Conservation (phyloP, 53 echinoderm and acorn worm species). For the Luidia sarsii region DNA sequence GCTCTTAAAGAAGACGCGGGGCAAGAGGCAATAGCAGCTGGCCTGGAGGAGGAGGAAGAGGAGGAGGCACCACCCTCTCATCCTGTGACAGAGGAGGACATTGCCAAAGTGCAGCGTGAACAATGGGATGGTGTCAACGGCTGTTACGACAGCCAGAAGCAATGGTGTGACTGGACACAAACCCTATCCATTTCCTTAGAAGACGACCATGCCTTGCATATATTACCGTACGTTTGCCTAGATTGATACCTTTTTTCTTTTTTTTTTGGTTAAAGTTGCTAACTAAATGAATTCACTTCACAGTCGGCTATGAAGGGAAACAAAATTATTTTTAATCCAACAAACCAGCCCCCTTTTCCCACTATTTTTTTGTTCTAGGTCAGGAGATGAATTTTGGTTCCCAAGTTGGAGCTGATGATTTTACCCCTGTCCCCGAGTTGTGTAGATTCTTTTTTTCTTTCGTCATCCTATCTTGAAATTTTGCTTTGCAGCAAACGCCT, state of each 20-base stretch:
- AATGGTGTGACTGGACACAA: constrained; percentile 88
- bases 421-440: no score
- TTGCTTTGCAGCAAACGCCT: no score
- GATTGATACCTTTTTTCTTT: constrained; percentile 68
- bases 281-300: no score
- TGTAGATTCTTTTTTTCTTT: no score
- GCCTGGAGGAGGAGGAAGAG: background rate
- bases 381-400: no score
- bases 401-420: no score
- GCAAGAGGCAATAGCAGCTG: background rate
- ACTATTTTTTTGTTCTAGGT: no score
- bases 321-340: no score
- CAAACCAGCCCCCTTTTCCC: no score
- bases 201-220: constrained; percentile 83
- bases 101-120: constrained; percentile 66
- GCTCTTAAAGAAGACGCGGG: background rate
- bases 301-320: no score
- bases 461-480: no score
- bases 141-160: constrained; percentile 63
- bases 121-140: constrained; percentile 95
- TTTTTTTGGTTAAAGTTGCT: no score
- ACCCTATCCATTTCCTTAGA: constrained; percentile 61
- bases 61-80: constrained; percentile 19
- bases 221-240: constrained; percentile 94
- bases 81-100: constrained; percentile 65